phyloP scores from a whole-genome alignment of 2,888 invertebrate genomes.

The Leptura quadrifasciata region DNA sequence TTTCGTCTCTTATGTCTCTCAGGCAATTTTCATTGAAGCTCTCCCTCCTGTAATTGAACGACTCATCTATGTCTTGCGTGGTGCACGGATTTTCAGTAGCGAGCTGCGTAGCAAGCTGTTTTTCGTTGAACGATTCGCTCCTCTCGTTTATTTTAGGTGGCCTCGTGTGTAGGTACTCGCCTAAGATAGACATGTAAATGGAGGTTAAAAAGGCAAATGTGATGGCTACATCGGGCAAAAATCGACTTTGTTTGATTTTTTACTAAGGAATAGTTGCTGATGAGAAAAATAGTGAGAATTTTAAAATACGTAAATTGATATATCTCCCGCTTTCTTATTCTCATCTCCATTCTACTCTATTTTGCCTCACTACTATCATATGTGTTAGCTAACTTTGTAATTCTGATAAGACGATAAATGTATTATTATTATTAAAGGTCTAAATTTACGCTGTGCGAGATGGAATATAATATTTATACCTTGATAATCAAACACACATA shows the following conservation, averaged over 20 bases:
- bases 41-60: slow-evolving; percentile 68
- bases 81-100: slow-evolving; percentile 48
- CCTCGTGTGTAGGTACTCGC: slow-evolving; percentile 57
- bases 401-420: no score
- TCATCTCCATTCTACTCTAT: no score
- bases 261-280: no score
- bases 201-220: not conserved
- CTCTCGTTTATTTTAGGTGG: slow-evolving; percentile 69
- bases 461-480: not conserved
- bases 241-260: no score
- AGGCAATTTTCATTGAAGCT: slow-evolving; percentile 73
- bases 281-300: no score
- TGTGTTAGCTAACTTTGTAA: no score
- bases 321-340: no score
- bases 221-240: no score
- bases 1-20: slow-evolving; percentile 64
- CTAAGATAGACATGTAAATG: slow-evolving; percentile 38
- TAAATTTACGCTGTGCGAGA: no score
- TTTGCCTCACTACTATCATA: no score
- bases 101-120: slow-evolving; percentile 66
- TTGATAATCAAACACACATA: not conserved
- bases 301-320: no score
- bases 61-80: slow-evolving; percentile 53
- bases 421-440: no score
- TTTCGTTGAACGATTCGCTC: slow-evolving; percentile 72